Conservation (phyloP, 2,113 vertebrate genomes). For the Silurus glanis region DNA sequence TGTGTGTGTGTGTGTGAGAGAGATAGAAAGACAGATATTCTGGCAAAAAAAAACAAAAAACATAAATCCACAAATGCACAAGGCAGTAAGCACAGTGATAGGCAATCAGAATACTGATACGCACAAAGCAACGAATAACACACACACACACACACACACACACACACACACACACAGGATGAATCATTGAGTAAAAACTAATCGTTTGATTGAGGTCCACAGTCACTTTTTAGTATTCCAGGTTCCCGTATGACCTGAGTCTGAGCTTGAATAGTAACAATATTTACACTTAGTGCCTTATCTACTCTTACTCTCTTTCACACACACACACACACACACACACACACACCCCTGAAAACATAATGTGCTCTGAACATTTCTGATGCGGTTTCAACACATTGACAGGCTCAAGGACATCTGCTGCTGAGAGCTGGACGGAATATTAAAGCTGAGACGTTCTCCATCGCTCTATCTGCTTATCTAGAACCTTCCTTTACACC, state of each 20-base stretch:
- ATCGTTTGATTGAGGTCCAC: slow-evolving; percentile 38
- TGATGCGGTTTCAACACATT: not conserved
- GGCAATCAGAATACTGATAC: not conserved
- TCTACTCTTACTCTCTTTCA: not conserved
- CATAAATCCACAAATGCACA: slow-evolving; percentile 21
- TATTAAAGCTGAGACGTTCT: not conserved
- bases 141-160: slow-evolving; percentile 14
- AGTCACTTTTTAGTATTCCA: slow-evolving; percentile 46
- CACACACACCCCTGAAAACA: slow-evolving; percentile 4
- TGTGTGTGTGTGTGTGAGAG: not conserved
- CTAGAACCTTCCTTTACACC: not conserved
- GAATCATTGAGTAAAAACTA: slow-evolving; percentile 38
- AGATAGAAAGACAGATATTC: not conserved
- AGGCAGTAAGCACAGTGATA: slow-evolving; percentile 23
- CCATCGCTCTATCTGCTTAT: not conserved
- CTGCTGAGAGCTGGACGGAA: not conserved
- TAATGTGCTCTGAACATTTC: not conserved
- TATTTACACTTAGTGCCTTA: slow-evolving; percentile 39
- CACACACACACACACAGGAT: not conserved
- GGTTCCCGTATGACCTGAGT: slow-evolving; percentile 52
- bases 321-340: not conserved
- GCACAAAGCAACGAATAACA: not conserved
- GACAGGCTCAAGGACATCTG: slow-evolving; percentile 11
- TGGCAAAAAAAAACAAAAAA: not conserved
- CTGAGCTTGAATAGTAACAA: slow-evolving; percentile 55